Base-by-base conservation (phyloP, 2,113 vertebrate species). In the Hiodon tergisus region DNA sequence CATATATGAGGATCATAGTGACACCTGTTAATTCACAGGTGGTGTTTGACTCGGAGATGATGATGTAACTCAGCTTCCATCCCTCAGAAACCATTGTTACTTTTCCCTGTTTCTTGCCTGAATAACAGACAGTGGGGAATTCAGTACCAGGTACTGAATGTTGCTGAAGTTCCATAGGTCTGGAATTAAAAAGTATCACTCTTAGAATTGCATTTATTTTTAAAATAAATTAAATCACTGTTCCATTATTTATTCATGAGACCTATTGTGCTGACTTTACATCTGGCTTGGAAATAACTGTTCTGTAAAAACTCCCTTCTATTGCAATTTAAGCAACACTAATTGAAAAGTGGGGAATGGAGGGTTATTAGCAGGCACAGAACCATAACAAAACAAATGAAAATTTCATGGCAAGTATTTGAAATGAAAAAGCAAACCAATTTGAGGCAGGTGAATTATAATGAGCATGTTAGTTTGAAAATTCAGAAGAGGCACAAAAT, bases 381-480 rank as follows among this genome's bases (percentile, higher is more conserved):
- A 58, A 76, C 55, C 62, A 78, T 73, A 61, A 83, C 79, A 75
- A 81, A 79, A 67, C 60, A 72, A 81, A 86, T 80, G 77, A 77
- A 81, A 82, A 82, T 82, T 79, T 77, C 72, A 52, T 73, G 67
- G 81, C 3, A 82, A 82, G 59, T 47, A 65, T 76, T 82, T 72
- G 62, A 80, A 88, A 86, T 86, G 83, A 85, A 78, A 83, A 76
- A 69, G 69, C 74, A 83, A 81, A 81, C n/a, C 72, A 75, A 83
- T 85, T 88, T 86, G 76, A 62, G 72, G 74, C 75, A 76, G 86
- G 81, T 73, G 78, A 82, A 87, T 85, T 85, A 63, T 71, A 83
- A 83, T 88, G 62, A 83, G 79, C 76, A 78, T 81, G 74, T 80
- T 81, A 83, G 85, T 84, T 84, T 74, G 65, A 78, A 77, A 79